phyloP scores from a whole-genome alignment of 2,888 invertebrate species.

The Strigamia transsilvanica region DNA sequence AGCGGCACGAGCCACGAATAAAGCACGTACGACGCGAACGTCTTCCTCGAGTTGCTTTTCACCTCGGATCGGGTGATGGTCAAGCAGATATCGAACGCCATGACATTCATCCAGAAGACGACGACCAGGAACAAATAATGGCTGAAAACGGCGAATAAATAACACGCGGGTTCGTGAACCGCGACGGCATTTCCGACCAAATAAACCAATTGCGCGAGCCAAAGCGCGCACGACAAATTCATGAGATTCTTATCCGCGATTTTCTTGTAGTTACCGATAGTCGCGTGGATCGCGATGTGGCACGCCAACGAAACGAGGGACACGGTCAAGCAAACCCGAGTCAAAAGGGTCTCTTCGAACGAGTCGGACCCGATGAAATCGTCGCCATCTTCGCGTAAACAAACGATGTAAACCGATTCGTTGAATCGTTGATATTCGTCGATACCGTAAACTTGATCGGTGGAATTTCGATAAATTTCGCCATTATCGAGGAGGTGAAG shows the following conservation, averaged over 20 bases:
- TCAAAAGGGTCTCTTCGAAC: too few relatives aligned
- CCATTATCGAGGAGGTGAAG: neutral
- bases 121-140: conserved; percentile 65
- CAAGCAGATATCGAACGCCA: conserved; percentile 66
- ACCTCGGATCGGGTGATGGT: conserved; percentile 57
- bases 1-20: conserved; percentile 65
- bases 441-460: neutral
- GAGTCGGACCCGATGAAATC: too few relatives aligned
- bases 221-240: conserved; percentile 62
- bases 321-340: conserved; percentile 60
- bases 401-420: neutral
- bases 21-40: conserved; percentile 59
- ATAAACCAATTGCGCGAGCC: conserved; percentile 64
- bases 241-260: conserved; percentile 65
- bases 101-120: conserved; percentile 67
- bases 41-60: neutral
- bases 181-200: conserved; percentile 58
- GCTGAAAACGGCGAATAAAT: conserved; percentile 61
- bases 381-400: conserved; percentile 56
- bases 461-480: neutral
- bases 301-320: conserved; percentile 62
- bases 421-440: conserved; percentile 14
- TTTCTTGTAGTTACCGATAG: conserved; percentile 62
- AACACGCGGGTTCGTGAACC: conserved; percentile 57
- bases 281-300: conserved; percentile 62